Evolutionary conservation across 2,113 vertebrate species (phyloP).

Genomic region (Tilapia sparmanii): DNA sequence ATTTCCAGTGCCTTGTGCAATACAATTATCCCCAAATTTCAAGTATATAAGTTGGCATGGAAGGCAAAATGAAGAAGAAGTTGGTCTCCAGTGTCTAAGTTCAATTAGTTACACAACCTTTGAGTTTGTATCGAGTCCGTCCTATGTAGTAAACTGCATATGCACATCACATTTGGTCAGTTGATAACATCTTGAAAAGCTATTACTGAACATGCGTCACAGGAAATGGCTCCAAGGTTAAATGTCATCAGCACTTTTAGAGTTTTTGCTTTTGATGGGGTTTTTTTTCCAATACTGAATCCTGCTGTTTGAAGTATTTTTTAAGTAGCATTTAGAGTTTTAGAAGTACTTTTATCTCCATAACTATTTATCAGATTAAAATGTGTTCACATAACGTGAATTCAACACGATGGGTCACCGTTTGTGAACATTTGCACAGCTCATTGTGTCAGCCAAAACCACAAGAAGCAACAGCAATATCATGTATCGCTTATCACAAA

Average conservation of each 20-base stretch:
- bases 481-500: background rate
- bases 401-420: background rate
- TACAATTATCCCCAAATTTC: background rate
- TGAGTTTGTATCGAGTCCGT: background rate
- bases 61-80: background rate
- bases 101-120: background rate
- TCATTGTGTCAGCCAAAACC: background rate
- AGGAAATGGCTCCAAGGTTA: background rate
- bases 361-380: background rate
- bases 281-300: background rate
- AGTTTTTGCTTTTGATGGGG: rapidly evolving
- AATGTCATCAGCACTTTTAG: background rate
- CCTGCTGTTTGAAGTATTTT: background rate
- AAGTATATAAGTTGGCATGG: rapidly evolving
- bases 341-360: background rate
- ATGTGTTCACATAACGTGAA: rapidly evolving
- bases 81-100: background rate
- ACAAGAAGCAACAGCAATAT: background rate
- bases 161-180: background rate
- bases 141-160: background rate
- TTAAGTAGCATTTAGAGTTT: background rate
- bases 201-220: background rate
- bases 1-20: background rate
- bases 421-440: background rate
- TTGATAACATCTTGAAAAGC: background rate